A percentile compares a stretch with the other conserved stretches of the same genome.
Evolutionary conservation across 2,113 vertebrate genomes (phyloP).

Genomic region (Lasiurus cinereus): DNA sequence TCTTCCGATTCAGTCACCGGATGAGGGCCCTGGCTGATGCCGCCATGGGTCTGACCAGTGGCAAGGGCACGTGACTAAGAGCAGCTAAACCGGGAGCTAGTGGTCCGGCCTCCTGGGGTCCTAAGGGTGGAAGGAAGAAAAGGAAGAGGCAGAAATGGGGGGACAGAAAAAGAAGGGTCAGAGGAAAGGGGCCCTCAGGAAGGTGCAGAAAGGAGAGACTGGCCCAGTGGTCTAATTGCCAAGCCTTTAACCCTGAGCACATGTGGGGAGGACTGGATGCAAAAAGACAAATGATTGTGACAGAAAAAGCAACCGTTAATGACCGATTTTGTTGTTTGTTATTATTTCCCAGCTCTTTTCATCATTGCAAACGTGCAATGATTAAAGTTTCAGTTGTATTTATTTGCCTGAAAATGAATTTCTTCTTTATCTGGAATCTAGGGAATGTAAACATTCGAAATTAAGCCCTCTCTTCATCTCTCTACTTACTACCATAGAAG

Average conservation of each 20-base stretch:
- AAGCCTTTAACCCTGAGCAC: conserved; percentile 57
- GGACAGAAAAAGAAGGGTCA: background rate
- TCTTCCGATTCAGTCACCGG: conserved; percentile 48
- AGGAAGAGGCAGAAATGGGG: background rate
- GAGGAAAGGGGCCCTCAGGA: conserved; percentile 67
- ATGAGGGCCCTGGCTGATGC: conserved; percentile 62
- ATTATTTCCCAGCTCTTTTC: conserved; percentile 67
- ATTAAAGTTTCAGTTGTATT: background rate
- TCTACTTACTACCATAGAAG: background rate
- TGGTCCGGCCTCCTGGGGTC: background rate
- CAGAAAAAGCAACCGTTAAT: conserved; percentile 72
- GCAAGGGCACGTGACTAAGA: background rate
- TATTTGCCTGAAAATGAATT: background rate
- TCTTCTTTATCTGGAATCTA: conserved; percentile 16
- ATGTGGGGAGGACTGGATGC: conserved; percentile 65
- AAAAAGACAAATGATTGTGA: conserved; percentile 73
- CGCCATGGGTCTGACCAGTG: background rate
- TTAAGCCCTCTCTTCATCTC: background rate
- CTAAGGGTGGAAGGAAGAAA: background rate
- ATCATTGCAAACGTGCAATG: background rate
- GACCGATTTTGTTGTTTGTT: background rate
- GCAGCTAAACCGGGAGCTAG: background rate
- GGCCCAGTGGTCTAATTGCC: conserved; percentile 63
- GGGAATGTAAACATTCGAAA: conserved; percentile 4
- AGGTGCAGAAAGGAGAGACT: conserved; percentile 33